Conservation (phyloP, 2,888 invertebrate genomes). For the Thecocarcelia acutangulata region DNA sequence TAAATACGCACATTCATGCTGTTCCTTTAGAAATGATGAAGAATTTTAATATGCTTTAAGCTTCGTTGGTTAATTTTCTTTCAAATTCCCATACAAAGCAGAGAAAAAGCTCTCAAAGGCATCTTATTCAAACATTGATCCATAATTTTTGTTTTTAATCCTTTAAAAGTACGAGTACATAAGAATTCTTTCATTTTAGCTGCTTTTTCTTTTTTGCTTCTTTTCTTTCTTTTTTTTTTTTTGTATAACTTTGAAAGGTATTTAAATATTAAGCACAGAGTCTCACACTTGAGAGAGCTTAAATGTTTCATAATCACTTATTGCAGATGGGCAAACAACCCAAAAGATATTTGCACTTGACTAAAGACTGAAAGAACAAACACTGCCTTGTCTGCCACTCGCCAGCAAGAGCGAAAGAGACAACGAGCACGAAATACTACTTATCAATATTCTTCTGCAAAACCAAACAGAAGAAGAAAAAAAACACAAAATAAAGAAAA, state of each 20-base stretch:
- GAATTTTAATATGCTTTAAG: neutral
- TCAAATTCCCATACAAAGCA: neutral
- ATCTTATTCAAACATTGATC: slow-evolving; percentile 60
- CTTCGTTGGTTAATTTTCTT: slow-evolving; percentile 2
- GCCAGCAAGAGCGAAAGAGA: slow-evolving; percentile 7
- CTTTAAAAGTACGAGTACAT: slow-evolving; percentile 39
- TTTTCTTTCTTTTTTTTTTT: neutral
- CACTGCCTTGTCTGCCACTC: neutral
- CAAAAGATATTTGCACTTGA: slow-evolving; percentile 11
- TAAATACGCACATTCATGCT: neutral
- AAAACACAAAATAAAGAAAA: too few relatives aligned
- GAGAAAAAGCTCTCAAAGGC: slow-evolving; percentile 42
- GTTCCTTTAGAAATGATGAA: too few relatives aligned
- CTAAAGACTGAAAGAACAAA: slow-evolving; percentile 2
- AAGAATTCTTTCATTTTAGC: slow-evolving; percentile 6
- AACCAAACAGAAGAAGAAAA: slow-evolving; percentile 3
- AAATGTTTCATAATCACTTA: slow-evolving; percentile 35
- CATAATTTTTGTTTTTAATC: slow-evolving; percentile 60
- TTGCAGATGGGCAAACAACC: slow-evolving; percentile 30
- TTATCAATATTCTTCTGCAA: neutral
- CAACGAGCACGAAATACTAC: neutral
- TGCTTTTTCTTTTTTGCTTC: too few relatives aligned
- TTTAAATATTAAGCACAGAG: slow-evolving; percentile 13
- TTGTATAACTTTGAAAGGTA: neutral
- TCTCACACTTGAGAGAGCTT: slow-evolving; percentile 40